Evolutionary conservation across 2,113 vertebrate genomes (phyloP).

Genomic region (Hystrix cristata): DNA sequence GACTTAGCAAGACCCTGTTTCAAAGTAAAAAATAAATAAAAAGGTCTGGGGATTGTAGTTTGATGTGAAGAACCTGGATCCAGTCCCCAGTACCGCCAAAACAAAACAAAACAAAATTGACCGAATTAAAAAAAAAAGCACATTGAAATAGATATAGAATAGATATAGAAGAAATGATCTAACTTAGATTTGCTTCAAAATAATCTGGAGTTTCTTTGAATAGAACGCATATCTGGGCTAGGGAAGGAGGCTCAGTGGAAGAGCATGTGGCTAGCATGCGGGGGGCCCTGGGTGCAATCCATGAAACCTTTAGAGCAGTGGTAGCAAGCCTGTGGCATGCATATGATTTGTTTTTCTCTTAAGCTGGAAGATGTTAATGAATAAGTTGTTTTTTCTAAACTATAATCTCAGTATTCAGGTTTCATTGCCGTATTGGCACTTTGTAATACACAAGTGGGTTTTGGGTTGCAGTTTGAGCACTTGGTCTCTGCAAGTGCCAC

Average conservation of each 20-base stretch:
- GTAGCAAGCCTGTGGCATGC: background rate
- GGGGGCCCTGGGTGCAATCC: background rate
- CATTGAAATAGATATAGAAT: conserved; percentile 19
- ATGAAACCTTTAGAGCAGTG: too few relatives aligned
- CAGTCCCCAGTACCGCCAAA: background rate
- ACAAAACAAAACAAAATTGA: background rate
- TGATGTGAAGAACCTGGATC: background rate
- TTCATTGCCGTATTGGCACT: background rate
- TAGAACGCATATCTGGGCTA: background rate
- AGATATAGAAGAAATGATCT: background rate
- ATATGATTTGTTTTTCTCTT: background rate
- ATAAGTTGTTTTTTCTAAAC: background rate
- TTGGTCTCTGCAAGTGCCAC: background rate
- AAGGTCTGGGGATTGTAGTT: background rate
- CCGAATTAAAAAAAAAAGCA: background rate
- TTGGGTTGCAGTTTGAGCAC: background rate
- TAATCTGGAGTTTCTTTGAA: conserved; percentile 29
- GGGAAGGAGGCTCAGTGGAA: too few relatives aligned
- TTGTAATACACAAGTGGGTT: background rate
- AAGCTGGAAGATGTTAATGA: background rate
- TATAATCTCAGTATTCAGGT: background rate
- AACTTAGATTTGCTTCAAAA: conserved; percentile 54
- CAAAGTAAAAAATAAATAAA: background rate
- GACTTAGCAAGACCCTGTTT: background rate
- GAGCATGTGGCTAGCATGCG: background rate